These are phyloP conservation scores for Lepidurus packardi DNA, from an alignment of 1,140 invertebrate species.

Conservation along the genomic window DNA sequence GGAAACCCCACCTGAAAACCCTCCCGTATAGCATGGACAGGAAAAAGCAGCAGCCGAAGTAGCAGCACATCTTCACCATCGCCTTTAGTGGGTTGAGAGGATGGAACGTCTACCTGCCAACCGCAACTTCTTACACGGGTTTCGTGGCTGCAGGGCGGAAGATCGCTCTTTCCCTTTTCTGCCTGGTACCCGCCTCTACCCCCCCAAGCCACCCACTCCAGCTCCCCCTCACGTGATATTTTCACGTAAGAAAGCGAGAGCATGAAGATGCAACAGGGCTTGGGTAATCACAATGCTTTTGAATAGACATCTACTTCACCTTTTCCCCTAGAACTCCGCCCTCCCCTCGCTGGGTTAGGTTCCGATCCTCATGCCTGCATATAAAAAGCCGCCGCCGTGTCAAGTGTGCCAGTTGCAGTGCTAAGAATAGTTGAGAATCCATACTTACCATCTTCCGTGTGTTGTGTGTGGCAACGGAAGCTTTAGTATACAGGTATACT, in stretches of 20 bases:
- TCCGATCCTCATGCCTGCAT: neutral
- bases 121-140: slow-evolving; percentile 14
- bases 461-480: slow-evolving; percentile 2
- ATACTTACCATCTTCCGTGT: neutral
- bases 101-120: neutral
- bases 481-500: neutral
- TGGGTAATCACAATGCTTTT: slow-evolving; percentile 11
- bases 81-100: neutral
- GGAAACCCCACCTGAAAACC: neutral
- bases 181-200: neutral
- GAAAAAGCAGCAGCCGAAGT: neutral
- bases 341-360: neutral
- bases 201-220: neutral
- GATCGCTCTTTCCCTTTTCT: neutral
- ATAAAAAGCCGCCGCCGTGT: slow-evolving; percentile 1
- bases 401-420: slow-evolving; percentile 1
- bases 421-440: neutral
- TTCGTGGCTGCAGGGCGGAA: slow-evolving; percentile 20
- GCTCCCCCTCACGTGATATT: neutral
- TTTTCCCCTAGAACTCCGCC: neutral
- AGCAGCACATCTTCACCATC: slow-evolving; percentile 16
- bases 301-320: slow-evolving; percentile 11
- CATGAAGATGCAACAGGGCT: neutral
- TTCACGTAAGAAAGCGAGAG: slow-evolving; percentile 18
- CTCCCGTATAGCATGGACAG: neutral